A percentile compares a stretch with the other conserved stretches of the same genome.
phyloP scores from a whole-genome alignment of 2,888 invertebrate genomes.

The Catocala fraxini region DNA sequence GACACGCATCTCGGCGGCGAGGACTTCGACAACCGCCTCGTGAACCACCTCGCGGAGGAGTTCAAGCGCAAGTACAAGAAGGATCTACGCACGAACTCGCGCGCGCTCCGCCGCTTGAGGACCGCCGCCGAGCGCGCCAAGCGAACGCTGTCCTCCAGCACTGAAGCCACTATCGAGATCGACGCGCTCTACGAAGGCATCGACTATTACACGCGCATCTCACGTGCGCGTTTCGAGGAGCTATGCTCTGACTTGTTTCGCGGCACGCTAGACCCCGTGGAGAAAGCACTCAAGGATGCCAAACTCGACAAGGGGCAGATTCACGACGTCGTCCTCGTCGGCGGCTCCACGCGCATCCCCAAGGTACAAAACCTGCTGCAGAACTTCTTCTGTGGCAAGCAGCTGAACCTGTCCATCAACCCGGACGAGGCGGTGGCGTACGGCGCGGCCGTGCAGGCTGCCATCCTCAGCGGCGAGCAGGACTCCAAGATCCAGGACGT shows the following conservation, averaged over 20 bases:
- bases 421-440: conserved; percentile 94
- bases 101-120: conserved; percentile 90
- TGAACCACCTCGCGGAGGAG: conserved; percentile 90
- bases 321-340: conserved; percentile 93
- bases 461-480: conserved; percentile 92
- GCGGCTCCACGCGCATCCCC: conserved; percentile 93
- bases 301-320: conserved; percentile 92
- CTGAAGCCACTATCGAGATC: conserved; percentile 92
- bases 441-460: conserved; percentile 93
- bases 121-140: conserved; percentile 94
- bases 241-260: conserved; percentile 91
- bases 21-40: conserved; percentile 91
- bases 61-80: conserved; percentile 91
- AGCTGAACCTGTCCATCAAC: conserved; percentile 92
- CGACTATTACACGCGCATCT: conserved; percentile 90
- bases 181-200: conserved; percentile 92
- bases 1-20: conserved; percentile 94
- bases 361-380: conserved; percentile 92
- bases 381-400: conserved; percentile 92
- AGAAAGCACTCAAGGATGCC: conserved; percentile 92
- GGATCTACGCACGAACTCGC: conserved; percentile 89
- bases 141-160: conserved; percentile 92
- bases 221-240: conserved; percentile 93
- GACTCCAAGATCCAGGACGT: conserved; percentile 92
- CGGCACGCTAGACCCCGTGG: conserved; percentile 92